These are phyloP conservation scores for Trissoscelio sp. DNA, from an alignment of 2,888 invertebrate genomes.

Conservation along the genomic window DNA sequence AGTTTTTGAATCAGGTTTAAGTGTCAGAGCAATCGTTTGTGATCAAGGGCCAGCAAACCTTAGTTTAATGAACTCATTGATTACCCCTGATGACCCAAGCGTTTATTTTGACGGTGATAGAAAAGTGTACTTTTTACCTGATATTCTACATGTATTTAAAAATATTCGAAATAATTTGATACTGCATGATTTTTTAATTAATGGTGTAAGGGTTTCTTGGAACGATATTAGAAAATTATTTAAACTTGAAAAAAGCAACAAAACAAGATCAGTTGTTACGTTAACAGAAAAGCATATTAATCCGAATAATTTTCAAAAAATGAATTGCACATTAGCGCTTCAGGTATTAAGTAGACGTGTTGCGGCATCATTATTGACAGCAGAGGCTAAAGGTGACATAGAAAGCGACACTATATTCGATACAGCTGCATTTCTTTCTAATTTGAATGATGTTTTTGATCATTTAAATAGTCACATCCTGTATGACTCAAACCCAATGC, in stretches of 20 bases:
- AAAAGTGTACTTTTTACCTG: not conserved
- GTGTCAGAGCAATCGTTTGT: not conserved
- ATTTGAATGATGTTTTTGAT: slow-evolving; percentile 2
- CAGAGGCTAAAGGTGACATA: not conserved
- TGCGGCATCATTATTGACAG: not conserved
- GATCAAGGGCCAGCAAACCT: not conserved
- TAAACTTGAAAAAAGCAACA: not conserved
- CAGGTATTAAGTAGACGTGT: not conserved
- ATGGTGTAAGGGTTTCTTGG: not conserved
- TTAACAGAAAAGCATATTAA: not conserved
- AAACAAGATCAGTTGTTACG: not conserved
- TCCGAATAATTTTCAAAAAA: not conserved
- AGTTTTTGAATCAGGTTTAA: not conserved
- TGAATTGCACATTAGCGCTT: not conserved
- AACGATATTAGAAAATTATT: not conserved
- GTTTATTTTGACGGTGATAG: not conserved
- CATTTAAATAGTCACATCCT: not conserved
- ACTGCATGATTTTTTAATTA: not conserved
- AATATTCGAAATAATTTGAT: slow-evolving; percentile 2
- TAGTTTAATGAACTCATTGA: not conserved
- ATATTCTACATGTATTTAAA: not conserved
- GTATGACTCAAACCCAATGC: not conserved
- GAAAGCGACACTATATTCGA: not conserved
- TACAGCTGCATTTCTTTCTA: not conserved
- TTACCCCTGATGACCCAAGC: not conserved